Evolutionary conservation across 2,888 invertebrate genomes (phyloP).

Genomic region (Papilio protenor): DNA sequence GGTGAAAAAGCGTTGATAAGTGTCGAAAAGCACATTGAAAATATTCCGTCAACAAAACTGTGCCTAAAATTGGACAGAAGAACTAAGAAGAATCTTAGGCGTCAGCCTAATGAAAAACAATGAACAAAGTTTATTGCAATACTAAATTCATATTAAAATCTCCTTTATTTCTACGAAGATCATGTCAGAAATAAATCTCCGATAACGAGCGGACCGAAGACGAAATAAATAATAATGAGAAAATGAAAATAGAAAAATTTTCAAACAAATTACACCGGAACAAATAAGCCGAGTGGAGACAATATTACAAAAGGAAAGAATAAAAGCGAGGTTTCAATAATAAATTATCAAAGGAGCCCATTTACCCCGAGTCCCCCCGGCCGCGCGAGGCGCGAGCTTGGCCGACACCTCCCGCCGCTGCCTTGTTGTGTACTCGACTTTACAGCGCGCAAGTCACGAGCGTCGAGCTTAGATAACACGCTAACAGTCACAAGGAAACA

Average conservation of each 20-base stretch:
- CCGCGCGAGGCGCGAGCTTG: constrained; percentile 56
- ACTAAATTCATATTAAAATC: constrained; percentile 6
- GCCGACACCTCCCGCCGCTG: constrained; percentile 74
- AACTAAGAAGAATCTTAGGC: neutral
- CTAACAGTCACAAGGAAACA: too few relatives aligned
- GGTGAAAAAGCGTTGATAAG: constrained; percentile 42
- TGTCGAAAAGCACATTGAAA: neutral
- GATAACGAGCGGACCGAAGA: constrained; percentile 47
- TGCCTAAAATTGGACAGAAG: neutral
- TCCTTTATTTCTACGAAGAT: constrained; percentile 4
- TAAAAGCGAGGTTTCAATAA: constrained; percentile 77
- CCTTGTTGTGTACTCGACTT: constrained; percentile 71
- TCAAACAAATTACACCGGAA: constrained; percentile 69
- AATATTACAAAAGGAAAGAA: constrained; percentile 75
- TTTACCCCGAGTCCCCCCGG: constrained; percentile 52
- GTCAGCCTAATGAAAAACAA: neutral
- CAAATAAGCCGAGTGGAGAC: constrained; percentile 71
- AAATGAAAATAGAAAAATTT: constrained; percentile 54
- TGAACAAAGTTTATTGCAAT: neutral
- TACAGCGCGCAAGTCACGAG: constrained; percentile 48
- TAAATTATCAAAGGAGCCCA: constrained; percentile 74
- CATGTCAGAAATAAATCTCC: constrained; percentile 45
- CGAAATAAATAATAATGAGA: constrained; percentile 48
- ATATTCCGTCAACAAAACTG: neutral
- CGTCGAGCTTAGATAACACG: neutral